phyloP scores from a whole-genome alignment of 2,888 invertebrate species.

The Acleris sparsana region DNA sequence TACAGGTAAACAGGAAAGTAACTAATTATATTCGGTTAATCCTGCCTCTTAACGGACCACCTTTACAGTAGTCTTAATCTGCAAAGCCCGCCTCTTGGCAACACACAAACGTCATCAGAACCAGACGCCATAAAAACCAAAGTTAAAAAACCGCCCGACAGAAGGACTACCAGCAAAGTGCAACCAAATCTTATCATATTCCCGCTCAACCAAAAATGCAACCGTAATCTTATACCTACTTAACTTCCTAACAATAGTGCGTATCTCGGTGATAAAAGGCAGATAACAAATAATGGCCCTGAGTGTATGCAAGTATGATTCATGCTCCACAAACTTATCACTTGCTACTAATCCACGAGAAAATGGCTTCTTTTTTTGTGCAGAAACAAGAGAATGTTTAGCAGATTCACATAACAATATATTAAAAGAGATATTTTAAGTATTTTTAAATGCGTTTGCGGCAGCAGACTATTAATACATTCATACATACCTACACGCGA shows the following conservation, averaged over 20 bases:
- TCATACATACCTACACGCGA: no score
- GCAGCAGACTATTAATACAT: no score
- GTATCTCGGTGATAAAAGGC: slow-evolving; percentile 18
- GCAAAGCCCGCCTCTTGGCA: no score
- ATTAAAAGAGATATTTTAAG: background rate
- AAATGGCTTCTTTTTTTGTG: slow-evolving; percentile 20
- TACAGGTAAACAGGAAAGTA: no score
- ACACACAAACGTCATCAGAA: no score
- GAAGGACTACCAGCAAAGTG: slow-evolving; percentile 16
- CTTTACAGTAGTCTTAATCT: no score
- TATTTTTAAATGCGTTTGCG: no score
- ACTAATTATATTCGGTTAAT: no score
- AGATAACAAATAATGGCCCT: slow-evolving; percentile 28
- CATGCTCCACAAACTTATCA: slow-evolving; percentile 29
- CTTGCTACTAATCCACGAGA: slow-evolving; percentile 32
- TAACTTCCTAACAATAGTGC: slow-evolving; percentile 14
- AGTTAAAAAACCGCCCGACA: slow-evolving; percentile 6
- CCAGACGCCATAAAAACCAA: slow-evolving; percentile 2
- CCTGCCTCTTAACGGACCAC: no score
- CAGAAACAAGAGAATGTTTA: background rate
- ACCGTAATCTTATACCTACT: slow-evolving; percentile 34
- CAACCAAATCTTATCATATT: slow-evolving; percentile 25
- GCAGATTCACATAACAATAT: background rate
- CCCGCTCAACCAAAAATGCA: slow-evolving; percentile 26
- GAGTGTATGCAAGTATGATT: slow-evolving; percentile 34